Conservation (phyloP, 1,140 invertebrate species). For the Holcopasites calliopsidis region DNA sequence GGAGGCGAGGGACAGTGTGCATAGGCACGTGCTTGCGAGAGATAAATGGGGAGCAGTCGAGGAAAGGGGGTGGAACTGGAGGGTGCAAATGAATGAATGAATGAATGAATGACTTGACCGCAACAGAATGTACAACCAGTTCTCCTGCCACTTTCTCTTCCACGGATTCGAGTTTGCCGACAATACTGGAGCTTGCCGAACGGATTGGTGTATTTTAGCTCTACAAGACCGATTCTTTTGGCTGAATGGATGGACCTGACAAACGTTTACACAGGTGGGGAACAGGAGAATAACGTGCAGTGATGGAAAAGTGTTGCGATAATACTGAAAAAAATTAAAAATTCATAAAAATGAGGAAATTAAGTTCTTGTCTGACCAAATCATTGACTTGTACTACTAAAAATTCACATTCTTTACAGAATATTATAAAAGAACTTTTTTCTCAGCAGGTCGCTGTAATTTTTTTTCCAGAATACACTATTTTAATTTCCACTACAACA, state of each 20-base stretch:
- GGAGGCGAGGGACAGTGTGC: slow-evolving; percentile 7
- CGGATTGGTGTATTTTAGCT: slow-evolving; percentile 19
- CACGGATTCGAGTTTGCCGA: not conserved
- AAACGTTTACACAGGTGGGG: not conserved
- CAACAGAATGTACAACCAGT: slow-evolving; percentile 57
- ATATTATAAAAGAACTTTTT: no score
- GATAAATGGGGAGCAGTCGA: not conserved
- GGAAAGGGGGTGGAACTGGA: slow-evolving; percentile 55
- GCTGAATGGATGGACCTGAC: not conserved
- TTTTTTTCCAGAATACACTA: no score
- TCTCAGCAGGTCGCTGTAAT: no score
- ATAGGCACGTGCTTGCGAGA: not conserved
- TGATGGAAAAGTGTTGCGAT: not conserved
- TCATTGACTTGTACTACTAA: no score
- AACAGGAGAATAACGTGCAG: not conserved
- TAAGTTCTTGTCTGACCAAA: no score
- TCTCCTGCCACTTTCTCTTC: slow-evolving; percentile 30
- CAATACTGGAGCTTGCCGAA: slow-evolving; percentile 20
- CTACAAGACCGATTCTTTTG: slow-evolving; percentile 21
- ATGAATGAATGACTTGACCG: slow-evolving; percentile 69
- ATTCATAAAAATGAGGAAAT: no score
- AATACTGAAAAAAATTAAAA: no score
- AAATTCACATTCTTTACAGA: no score
- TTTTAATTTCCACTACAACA: no score
- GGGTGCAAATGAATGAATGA: slow-evolving; percentile 73